Evolutionary conservation across 2,888 invertebrate species (phyloP), one percentile per base, ranked within the genome.

Genomic region (Actias luna): DNA sequence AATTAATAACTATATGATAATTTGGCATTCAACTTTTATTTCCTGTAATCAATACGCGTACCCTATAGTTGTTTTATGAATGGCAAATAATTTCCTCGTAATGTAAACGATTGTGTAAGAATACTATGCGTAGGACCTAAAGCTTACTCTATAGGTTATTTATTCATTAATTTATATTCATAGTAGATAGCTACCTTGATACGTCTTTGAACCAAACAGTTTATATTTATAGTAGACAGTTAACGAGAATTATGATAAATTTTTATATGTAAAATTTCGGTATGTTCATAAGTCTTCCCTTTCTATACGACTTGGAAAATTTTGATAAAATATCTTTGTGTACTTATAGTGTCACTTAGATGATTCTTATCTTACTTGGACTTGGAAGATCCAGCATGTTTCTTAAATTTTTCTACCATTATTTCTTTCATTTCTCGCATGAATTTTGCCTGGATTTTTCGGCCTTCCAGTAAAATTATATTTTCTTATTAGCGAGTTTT

Each of bases 141-240:
- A 42, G 27, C 27, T 14, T 52, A 52, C 16, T n/a, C 18, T 52
- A 27, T 27, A 27, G 22, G 8, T 8, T 46, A 46, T 46, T 22
- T 16, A 52, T 52, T 29, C 29, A 55, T 8, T 55, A 29, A 67
- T 76, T 69, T 66, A 63, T 73, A 74, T 76, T 70, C 70, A 63
- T 65, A 58, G 63, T 68, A 66, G 63, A 65, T 65, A 67, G 69
- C 74, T 70, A 72, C 78, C 78, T 79, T 79, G 74, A 7, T 55
- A n/a, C 29, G 29, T 55, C 16, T 55, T 55, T 55, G n/a, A 55
- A 16, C 55, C 29, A 29, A 52, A 52, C 29, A 55, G 8, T 27
- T 55, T 55, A n/a, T 29, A 55, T 55, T 55, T 16, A 55, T 55
- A 5, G n/a, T n/a, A n/a, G n/a, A n/a, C 42, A 42, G n/a, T n/a